Percentiles rank a stretch among this genome's conserved stretches.
Conservation (phyloP, 2,797 vertebrate genomes). For the Nyctalus aviator region DNA sequence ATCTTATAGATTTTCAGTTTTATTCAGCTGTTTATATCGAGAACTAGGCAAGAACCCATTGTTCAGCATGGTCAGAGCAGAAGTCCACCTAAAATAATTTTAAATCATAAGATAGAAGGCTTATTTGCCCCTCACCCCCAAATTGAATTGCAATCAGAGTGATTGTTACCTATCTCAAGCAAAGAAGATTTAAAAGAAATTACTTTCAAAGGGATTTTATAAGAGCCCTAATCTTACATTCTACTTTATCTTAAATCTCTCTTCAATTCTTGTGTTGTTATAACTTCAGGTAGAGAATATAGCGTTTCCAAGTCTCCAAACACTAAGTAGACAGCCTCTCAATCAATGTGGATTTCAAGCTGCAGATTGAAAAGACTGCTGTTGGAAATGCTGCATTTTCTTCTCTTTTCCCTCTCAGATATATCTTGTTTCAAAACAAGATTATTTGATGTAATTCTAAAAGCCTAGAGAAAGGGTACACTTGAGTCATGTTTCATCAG, state of each 20-base stretch:
- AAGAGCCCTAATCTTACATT: not conserved
- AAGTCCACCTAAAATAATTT: constrained; percentile 39
- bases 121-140: constrained; percentile 35
- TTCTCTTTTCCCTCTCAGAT: constrained; percentile 44
- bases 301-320: constrained; percentile 7
- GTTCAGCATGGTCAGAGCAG: not conserved
- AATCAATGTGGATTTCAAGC: constrained; percentile 12
- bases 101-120: not conserved
- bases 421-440: constrained; percentile 3
- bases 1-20: not conserved
- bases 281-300: constrained; percentile 32
- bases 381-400: not conserved
- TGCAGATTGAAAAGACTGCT: not conserved
- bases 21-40: not conserved
- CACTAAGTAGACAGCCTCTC: constrained; percentile 34
- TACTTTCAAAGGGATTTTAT: constrained; percentile 5
- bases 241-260: constrained; percentile 49
- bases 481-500: not conserved
- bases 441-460: constrained; percentile 28
- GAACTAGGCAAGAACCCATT: not conserved
- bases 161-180: not conserved
- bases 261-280: not conserved
- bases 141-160: constrained; percentile 26
- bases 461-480: not conserved
- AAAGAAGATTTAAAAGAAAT: constrained; percentile 60